phyloP scores from a whole-genome alignment of 92 coral and sea anemone species.

The Parazoanthus swiftii region DNA sequence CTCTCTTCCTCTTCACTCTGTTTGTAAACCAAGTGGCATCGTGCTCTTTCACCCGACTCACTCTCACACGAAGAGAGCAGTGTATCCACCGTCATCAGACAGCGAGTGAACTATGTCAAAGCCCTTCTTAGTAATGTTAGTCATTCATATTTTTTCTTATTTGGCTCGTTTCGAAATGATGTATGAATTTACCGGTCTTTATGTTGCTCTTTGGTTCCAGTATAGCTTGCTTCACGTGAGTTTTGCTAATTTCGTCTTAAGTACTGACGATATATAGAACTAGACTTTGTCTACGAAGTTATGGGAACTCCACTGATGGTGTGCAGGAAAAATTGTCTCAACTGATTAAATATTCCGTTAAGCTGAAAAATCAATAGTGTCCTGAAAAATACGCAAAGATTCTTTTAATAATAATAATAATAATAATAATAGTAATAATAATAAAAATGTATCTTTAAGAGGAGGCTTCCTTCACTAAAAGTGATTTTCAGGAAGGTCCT shows the following conservation, averaged over 20 bases:
- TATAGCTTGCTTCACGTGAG: background rate
- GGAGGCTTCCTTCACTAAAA: too few relatives aligned
- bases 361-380: background rate
- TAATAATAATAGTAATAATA: too few relatives aligned
- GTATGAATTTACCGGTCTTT: too few relatives aligned
- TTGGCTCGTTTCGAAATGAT: background rate
- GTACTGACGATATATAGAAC: too few relatives aligned
- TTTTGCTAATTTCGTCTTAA: background rate
- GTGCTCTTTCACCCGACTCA: constrained; percentile 23
- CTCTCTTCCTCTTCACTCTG: constrained; percentile 25
- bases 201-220: too few relatives aligned
- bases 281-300: too few relatives aligned
- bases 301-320: too few relatives aligned
- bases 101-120: constrained; percentile 79
- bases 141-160: constrained; percentile 23
- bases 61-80: constrained; percentile 57
- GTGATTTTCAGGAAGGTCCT: too few relatives aligned
- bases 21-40: constrained; percentile 39
- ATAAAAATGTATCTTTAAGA: too few relatives aligned
- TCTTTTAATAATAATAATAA: too few relatives aligned
- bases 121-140: constrained; percentile 89
- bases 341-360: background rate
- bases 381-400: background rate
- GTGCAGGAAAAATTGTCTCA: background rate
- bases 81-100: constrained; percentile 72